These are phyloP conservation scores for Epirrhoe alternata DNA, from an alignment of 2,888 invertebrate genomes.

Conservation along the genomic window DNA sequence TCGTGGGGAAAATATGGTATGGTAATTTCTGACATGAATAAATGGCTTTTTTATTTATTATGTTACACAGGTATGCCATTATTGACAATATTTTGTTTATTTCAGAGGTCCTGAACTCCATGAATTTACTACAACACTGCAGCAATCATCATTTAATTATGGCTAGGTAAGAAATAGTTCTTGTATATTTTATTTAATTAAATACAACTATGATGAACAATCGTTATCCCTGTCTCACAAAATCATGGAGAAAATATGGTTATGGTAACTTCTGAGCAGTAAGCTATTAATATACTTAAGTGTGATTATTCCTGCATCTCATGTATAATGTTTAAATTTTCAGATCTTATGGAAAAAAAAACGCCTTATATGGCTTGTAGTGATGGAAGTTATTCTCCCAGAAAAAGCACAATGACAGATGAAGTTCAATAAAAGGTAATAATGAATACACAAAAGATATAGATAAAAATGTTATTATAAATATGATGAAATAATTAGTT, in stretches of 20 bases:
- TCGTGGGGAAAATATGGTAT: conserved; percentile 69
- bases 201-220: conserved; percentile 28
- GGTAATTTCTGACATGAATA: conserved; percentile 48
- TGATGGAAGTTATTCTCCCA: not conserved
- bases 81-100: not conserved
- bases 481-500: conserved; percentile 68
- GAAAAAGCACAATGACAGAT: not conserved
- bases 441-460: too few relatives aligned
- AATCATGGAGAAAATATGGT: conserved; percentile 68
- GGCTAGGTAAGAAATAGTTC: not conserved
- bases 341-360: not conserved
- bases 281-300: not conserved
- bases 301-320: not conserved
- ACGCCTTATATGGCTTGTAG: not conserved
- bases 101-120: not conserved
- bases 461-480: not conserved
- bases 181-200: not conserved
- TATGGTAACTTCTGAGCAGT: conserved; percentile 52
- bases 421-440: not conserved
- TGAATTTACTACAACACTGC: not conserved
- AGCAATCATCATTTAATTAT: not conserved
- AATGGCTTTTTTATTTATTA: not conserved
- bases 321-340: not conserved
- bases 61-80: not conserved
- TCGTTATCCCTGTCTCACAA: conserved; percentile 74